Conservation (phyloP, 1,140 invertebrate species). For the Calliopsis andreniformis region DNA sequence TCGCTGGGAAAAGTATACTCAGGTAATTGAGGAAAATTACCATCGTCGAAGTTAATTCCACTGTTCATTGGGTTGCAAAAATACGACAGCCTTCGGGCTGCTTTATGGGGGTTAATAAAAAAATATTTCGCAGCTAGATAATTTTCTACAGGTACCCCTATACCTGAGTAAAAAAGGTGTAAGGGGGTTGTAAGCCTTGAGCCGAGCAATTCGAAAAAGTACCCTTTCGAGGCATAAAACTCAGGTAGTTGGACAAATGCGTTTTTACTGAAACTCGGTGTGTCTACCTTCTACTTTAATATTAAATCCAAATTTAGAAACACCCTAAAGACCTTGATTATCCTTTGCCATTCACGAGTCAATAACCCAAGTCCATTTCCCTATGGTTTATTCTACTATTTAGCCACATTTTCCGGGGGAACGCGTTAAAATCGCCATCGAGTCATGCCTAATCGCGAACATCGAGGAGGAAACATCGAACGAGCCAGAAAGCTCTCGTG, state of each 20-base stretch:
- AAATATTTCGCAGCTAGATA: neutral
- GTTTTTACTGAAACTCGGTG: neutral
- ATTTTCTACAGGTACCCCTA: conserved; percentile 25
- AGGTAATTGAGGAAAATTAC: neutral
- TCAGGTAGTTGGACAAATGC: conserved; percentile 3
- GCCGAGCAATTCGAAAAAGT: neutral
- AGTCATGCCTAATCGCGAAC: too few species aligned
- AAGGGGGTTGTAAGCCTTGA: neutral
- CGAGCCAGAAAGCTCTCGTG: conserved; percentile 37
- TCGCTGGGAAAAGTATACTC: neutral
- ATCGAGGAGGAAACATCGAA: neutral
- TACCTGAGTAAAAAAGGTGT: conserved; percentile 4
- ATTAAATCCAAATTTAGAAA: too few species aligned
- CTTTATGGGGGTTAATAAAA: conserved; percentile 26
- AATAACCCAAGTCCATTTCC: conserved; percentile 9
- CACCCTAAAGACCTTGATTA: too few species aligned
- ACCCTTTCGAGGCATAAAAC: conserved; percentile 15
- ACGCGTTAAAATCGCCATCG: neutral
- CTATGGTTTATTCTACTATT: conserved; percentile 11
- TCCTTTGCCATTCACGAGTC: too few species aligned
- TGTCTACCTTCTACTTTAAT: neutral
- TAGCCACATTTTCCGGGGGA: conserved; percentile 7
- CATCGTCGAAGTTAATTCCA: neutral
- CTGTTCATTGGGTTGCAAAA: neutral
- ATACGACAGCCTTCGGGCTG: neutral